Conservation (phyloP, 2,113 vertebrate genomes). For the Lophochroa leadbeateri region DNA sequence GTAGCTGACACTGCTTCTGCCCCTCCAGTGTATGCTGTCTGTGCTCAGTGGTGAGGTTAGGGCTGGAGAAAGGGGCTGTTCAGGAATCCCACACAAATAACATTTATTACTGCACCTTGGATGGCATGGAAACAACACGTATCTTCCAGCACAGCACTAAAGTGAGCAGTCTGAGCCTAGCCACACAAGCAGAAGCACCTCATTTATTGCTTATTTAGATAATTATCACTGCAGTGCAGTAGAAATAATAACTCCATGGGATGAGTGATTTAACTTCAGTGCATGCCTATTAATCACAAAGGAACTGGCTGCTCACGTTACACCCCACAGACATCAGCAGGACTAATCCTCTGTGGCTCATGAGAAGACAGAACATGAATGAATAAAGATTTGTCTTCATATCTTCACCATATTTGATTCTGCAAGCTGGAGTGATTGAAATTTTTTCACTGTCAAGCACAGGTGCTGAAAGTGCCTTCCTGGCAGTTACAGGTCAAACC, state of each 20-base stretch:
- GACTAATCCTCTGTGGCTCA: neutral
- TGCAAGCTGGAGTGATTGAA: neutral
- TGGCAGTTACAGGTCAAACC: neutral
- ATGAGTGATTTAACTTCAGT: constrained; percentile 52
- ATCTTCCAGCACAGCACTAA: neutral
- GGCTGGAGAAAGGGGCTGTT: neutral
- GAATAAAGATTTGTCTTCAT: neutral
- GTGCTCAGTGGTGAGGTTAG: neutral
- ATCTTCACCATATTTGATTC: neutral
- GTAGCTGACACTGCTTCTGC: neutral
- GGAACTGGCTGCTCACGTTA: neutral
- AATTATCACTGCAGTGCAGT: constrained; percentile 10
- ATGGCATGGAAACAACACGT: neutral
- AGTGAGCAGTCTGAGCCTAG: neutral
- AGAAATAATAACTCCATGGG: constrained; percentile 9
- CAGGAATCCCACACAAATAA: neutral
- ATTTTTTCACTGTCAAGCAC: neutral
- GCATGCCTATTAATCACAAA: constrained; percentile 10
- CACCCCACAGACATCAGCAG: neutral
- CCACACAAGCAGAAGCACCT: constrained; percentile 1
- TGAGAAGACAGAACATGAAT: neutral
- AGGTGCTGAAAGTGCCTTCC: neutral
- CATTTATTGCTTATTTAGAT: constrained; percentile 31
- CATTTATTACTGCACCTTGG: neutral
- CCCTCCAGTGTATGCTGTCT: neutral